Percentiles rank a stretch among this genome's conserved stretches.
Conservation (phyloP, 2,888 invertebrate genomes). For the Agonopterix arenella region DNA sequence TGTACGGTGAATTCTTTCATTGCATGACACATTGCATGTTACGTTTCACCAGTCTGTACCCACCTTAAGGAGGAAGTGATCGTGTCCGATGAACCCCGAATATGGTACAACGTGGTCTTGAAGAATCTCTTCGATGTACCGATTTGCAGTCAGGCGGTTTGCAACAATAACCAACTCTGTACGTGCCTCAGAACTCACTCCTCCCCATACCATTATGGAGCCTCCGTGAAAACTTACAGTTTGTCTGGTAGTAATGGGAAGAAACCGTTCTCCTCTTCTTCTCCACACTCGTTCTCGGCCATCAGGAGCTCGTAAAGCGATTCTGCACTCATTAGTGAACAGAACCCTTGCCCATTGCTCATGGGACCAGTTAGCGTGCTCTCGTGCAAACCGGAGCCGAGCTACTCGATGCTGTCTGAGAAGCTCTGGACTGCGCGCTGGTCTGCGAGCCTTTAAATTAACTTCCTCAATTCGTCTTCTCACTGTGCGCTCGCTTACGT, state of each 20-base stretch:
- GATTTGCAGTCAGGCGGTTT: too few relatives aligned
- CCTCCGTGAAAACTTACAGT: too few relatives aligned
- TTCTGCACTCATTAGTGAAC: too few relatives aligned
- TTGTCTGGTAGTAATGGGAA: too few relatives aligned
- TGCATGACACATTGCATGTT: conserved; percentile 7
- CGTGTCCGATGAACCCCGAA: too few relatives aligned
- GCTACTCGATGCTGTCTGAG: neutral
- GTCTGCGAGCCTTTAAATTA: conserved; percentile 8
- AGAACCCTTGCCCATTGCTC: conserved; percentile 8
- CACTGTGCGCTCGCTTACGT: conserved; percentile 13
- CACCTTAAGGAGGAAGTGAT: neutral
- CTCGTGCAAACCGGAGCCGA: conserved; percentile 6
- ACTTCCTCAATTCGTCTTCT: conserved; percentile 14
- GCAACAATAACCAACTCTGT: too few relatives aligned
- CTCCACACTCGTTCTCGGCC: conserved; percentile 11
- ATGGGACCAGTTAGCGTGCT: conserved; percentile 10
- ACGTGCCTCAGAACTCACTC: too few relatives aligned
- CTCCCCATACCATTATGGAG: too few relatives aligned
- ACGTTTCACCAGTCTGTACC: conserved; percentile 7
- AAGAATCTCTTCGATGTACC: too few relatives aligned
- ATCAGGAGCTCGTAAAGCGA: conserved; percentile 2
- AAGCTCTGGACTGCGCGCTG: conserved; percentile 7
- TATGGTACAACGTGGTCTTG: too few relatives aligned
- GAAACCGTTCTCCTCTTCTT: conserved; percentile 6
- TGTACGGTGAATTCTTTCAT: conserved; percentile 7